phyloP scores from a whole-genome alignment of 2,888 invertebrate genomes.

The Didymodactylos carnosus region DNA sequence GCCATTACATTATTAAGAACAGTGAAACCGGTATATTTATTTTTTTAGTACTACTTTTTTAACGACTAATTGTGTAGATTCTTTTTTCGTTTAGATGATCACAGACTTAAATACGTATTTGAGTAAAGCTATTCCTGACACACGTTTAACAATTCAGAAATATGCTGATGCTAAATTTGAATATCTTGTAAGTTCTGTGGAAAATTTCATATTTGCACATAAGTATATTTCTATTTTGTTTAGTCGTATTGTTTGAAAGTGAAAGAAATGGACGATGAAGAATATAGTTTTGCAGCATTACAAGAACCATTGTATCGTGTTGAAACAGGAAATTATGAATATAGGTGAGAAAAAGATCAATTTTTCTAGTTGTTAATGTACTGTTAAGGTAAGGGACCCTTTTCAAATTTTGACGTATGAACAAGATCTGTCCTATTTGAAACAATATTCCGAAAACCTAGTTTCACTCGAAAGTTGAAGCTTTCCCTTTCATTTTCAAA shows the following conservation, averaged over 20 bases:
- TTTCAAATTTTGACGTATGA: not conserved
- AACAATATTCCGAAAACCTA: too few species aligned
- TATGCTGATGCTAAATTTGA: constrained; percentile 98
- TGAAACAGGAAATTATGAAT: constrained; percentile 98
- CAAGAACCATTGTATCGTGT: constrained; percentile 91
- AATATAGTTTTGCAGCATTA: constrained; percentile 60
- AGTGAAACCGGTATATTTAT: constrained; percentile 58
- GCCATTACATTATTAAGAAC: constrained; percentile 70
- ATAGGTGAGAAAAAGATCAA: constrained; percentile 41
- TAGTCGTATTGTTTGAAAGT: constrained; percentile 88
- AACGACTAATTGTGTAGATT: constrained; percentile 12
- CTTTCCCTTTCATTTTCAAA: too few species aligned
- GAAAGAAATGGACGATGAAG: constrained; percentile 98
- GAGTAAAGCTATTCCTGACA: constrained; percentile 88
- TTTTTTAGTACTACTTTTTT: constrained; percentile 19
- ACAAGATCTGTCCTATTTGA: too few species aligned
- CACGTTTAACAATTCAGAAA: constrained; percentile 80
- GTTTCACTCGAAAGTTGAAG: too few species aligned
- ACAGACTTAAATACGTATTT: constrained; percentile 85
- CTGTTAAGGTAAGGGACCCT: too few species aligned
- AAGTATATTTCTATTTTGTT: constrained; percentile 10
- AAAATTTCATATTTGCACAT: not conserved
- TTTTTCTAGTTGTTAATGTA: too few species aligned
- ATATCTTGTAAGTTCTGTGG: constrained; percentile 45
- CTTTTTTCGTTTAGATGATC: constrained; percentile 47